Base-by-base conservation (phyloP, 2,797 vertebrate species). In the Nothura maculosa region DNA sequence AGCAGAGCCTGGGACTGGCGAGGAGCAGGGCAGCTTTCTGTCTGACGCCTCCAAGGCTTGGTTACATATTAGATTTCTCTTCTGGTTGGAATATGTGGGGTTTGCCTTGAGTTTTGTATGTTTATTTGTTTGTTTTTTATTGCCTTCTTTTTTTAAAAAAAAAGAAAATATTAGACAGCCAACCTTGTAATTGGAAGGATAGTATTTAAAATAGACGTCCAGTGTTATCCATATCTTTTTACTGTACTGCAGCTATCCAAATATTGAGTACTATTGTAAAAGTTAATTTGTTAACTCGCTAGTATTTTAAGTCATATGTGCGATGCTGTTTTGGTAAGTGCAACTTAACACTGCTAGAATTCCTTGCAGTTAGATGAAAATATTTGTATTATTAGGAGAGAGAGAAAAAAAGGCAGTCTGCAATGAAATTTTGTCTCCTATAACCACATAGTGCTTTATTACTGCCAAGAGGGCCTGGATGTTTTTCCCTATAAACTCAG, bases 1-100 rank as follows among this genome's bases (percentile, higher is more conserved):
- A 58, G 3, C 28, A 21, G 0, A 1, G 22, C 34, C 27, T 5
- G 8, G 38, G 13, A 48, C 3, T 77, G 58, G 8, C 4, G 5
- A 54, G 38, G 38, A 54, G 9, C 25, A 30, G 61, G 30, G 10
- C 52, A 77, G 40, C 5, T 89, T 85, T 77, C 40, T 72, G 50
- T 32, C 22, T 27, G 40, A 57, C 50, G 54, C 6, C 22, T 90
- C 85, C 78, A 34, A 58, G 10, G 47, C 1, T 1, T 32, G 38
- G 18, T 28, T 72, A 57, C 77, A 63, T 14, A 55, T 62, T 19
- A 45, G 19, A 54, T 74, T 76, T 55, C 27, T 34, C 6, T 58
- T 81, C 5, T 43, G n/a, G 6, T 24, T 81, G 36, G 82, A 80
- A 27, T 48, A 48, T 48, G 47, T 24, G 47, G 45, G 9, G 12